These are phyloP conservation scores for Otocyon megalotis DNA, from an alignment of 2,113 vertebrate species.

Conservation along the genomic window DNA sequence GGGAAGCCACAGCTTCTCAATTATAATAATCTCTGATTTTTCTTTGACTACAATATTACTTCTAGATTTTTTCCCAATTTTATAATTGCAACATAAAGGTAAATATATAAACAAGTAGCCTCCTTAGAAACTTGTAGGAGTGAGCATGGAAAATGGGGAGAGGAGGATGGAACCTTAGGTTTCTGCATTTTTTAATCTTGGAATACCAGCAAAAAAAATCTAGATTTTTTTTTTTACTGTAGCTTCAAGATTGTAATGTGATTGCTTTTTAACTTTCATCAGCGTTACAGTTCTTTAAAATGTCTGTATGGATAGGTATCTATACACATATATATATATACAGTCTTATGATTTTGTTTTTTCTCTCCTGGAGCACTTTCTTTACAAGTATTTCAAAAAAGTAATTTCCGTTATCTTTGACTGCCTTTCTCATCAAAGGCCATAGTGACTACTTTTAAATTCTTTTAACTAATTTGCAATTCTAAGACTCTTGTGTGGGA, in stretches of 20 bases:
- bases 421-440: constrained; percentile 41
- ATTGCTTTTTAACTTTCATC: background rate
- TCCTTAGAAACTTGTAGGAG: background rate
- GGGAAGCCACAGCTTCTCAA: constrained; percentile 1
- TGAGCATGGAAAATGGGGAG: background rate
- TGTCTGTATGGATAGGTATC: background rate
- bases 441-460: constrained; percentile 1
- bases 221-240: background rate
- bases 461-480: constrained; percentile 17
- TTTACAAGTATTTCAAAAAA: background rate
- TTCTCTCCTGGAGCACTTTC: background rate
- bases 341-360: background rate
- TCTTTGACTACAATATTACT: background rate
- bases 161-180: background rate
- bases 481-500: background rate
- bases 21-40: constrained; percentile 21
- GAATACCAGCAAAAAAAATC: background rate
- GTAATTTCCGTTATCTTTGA: constrained; percentile 10
- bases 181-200: background rate
- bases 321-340: background rate
- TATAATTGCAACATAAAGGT: background rate
- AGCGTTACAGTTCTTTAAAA: constrained; percentile 27
- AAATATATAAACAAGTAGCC: background rate
- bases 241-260: background rate
- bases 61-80: constrained; percentile 10